Base-by-base conservation (phyloP, 2,888 invertebrate species). In the Plusia festucae region DNA sequence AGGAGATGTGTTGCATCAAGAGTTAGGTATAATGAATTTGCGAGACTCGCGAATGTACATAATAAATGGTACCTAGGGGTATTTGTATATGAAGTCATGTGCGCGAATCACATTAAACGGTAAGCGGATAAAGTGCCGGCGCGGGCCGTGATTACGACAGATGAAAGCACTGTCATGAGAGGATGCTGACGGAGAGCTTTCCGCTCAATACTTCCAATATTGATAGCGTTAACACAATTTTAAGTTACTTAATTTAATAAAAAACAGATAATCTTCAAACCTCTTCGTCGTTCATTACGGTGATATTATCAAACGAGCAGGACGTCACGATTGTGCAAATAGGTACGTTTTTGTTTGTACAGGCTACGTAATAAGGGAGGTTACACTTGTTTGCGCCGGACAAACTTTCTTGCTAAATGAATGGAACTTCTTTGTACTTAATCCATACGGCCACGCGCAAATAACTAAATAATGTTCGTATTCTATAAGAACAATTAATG, bases 81-180 rank as follows among this genome's bases (percentile, higher is more conserved):
- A 40, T n/a, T n/a, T 80, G 67, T 60, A 72, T 58, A 57, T 63
- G 61, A 65, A 60, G 40, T 49, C 61, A 65, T 62, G 69, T 73
- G 70, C 52, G 70, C 75, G 78, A 82, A 91, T 90, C 85, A 86
- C 79, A 89, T 91, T 90, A 89, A 78, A 73, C 82, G 79, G 76
- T 91, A 89, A 91, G 89, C 87, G 89, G 90, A 90, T 90, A 85
- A 88, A 83, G 79, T 46, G 66, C 79, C 64, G 65, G 66, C 65
- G 79, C 67, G 69, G 71, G 76, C 63, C 80, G 83, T 85, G 88
- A 90, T 90, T 91, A 90, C 86, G 86, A 77, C 79, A 85, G 85
- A 82, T 84, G 81, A 79, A 85, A 83, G 83, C 82, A 56, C 54
- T 83, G 84, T 82, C 84, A 81, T 76, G 83, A 83, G 81, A 78